Evolutionary conservation across 2,797 vertebrate species (phyloP).

Genomic region (Tolypeutes matacus): DNA sequence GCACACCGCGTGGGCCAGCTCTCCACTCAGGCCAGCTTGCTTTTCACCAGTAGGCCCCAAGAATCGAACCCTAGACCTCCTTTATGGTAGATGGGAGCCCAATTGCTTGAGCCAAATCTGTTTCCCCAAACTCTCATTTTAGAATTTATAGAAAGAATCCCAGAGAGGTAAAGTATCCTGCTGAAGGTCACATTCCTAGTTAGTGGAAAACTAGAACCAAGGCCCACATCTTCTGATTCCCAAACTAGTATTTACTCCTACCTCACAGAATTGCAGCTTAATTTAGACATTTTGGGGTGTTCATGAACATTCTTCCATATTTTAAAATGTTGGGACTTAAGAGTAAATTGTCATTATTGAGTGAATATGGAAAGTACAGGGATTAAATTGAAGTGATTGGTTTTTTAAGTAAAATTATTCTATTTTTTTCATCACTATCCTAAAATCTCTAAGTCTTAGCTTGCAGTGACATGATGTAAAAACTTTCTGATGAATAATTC

Average conservation of each 20-base stretch:
- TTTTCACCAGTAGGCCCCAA: no score
- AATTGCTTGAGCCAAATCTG: no score
- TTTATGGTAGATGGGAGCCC: no score
- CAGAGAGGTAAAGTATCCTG: slow-evolving; percentile 1
- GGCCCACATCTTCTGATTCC: not conserved
- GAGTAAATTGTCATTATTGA: not conserved
- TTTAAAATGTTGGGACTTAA: not conserved
- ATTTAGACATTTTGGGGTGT: not conserved
- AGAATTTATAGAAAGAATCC: slow-evolving; percentile 10
- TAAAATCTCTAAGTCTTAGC: slow-evolving; percentile 10
- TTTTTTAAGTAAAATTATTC: not conserved
- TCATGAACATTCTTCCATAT: not conserved
- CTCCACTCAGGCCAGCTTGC: no score
- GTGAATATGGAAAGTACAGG: not conserved
- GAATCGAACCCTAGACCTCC: no score
- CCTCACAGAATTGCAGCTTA: not conserved
- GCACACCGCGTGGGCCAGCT: no score
- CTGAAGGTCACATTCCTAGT: not conserved
- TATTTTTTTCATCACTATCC: not conserved
- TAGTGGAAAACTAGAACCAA: not conserved
- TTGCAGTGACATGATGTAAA: not conserved
- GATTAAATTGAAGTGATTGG: not conserved
- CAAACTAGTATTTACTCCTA: not conserved
- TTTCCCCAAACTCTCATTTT: slow-evolving; percentile 7
- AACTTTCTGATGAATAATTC: slow-evolving; percentile 74